Evolutionary conservation across 2,888 invertebrate genomes (phyloP), one percentile per base, ranked within the genome.

Genomic region (Clanis bilineata): DNA sequence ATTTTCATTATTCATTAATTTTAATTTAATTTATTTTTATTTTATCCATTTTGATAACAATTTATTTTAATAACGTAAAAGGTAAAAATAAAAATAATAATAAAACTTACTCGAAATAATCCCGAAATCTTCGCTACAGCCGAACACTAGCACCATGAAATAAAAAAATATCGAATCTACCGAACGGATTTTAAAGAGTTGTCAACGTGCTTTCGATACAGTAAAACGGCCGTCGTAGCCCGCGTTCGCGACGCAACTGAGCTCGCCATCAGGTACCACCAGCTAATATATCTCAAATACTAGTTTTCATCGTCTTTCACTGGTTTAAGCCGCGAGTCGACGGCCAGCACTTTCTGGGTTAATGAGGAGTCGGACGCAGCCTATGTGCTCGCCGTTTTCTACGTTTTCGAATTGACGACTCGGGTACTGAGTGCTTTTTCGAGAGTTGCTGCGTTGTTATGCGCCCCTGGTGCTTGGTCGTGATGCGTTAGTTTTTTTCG

Each of bases 271-370:
- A 64, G 65, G 68, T 63, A 61, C 65, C 70, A 64, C 76, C 75
- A 77, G 79, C 83, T 88, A 90, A 86, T 90, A 90, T 90, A 90
- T 87, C 86, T 86, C 79, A 82, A 85, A 87, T 86, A 86, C 86
- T 87, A 87, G 86, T 86, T 86, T 86, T 82, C 87, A 81, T 84
- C 87, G 85, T 90, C 90, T 90, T 90, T 90, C 90, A 90, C 90
- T 89, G 86, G 86, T 80, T 74, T 72, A 72, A 74, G 76, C 78
- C 71, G 74, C 72, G 73, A 74, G 76, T 76, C 71, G 74, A 71
- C 75, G 77, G 77, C 81, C 80, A 82, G 71, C 81, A 80, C 82
- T 90, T 90, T 90, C 88, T 90, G 89, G 90, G 90, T 90, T 90
- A 90, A 90, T 90, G 89, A 90, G 88, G 83, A 90, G 78, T 79